A percentile compares a stretch with the other conserved stretches of the same genome.
phyloP scores from a whole-genome alignment of 2,113 vertebrate genomes.

The Malurus cyaneus region DNA sequence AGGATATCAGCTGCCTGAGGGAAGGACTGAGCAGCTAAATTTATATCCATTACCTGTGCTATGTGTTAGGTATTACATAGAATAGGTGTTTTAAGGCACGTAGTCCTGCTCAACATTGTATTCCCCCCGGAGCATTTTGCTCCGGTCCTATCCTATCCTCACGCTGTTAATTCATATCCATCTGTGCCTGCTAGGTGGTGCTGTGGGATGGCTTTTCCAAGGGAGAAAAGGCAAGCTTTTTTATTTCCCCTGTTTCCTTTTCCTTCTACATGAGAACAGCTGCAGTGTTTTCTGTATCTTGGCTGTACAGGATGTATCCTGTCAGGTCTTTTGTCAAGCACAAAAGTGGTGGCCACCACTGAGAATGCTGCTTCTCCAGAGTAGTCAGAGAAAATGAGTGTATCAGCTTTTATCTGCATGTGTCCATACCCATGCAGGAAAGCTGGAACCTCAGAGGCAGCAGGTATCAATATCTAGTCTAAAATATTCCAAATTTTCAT shows the following conservation, averaged over 20 bases:
- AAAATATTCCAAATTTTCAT: neutral
- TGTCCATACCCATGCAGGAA: fast-evolving
- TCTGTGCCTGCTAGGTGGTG: conserved; percentile 56
- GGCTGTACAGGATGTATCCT: neutral
- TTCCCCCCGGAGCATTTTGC: neutral
- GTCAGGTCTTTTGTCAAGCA: neutral
- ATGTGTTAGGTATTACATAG: neutral
- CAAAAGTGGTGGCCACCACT: fast-evolving
- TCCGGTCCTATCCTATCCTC: neutral
- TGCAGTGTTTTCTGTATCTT: neutral
- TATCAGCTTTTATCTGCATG: neutral
- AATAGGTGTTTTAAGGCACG: neutral
- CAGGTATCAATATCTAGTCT: neutral
- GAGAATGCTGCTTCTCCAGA: neutral
- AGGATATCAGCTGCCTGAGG: neutral
- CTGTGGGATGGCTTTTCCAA: conserved; percentile 49
- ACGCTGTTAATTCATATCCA: neutral
- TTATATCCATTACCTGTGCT: neutral
- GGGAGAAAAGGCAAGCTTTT: neutral
- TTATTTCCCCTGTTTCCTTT: neutral
- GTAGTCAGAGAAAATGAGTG: neutral
- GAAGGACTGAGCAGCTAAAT: neutral
- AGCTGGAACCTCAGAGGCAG: neutral
- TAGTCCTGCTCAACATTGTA: neutral
- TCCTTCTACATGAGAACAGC: neutral